Base-by-base conservation (phyloP, 2,797 vertebrate genomes). In the Gadopsis bispinosus region DNA sequence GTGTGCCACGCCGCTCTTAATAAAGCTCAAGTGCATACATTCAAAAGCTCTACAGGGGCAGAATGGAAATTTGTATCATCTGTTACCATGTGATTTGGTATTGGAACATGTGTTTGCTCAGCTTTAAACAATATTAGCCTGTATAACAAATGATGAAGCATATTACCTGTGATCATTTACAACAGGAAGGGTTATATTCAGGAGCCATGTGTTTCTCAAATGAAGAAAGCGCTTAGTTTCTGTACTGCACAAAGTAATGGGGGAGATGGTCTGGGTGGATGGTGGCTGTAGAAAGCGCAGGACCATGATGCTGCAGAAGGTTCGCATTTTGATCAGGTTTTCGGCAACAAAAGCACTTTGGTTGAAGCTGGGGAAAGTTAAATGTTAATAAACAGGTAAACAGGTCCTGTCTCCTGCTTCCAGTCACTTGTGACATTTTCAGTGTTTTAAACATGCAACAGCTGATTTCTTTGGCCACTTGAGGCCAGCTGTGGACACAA, bases 21-120 rank as follows among this genome's bases (percentile, higher is more conserved):
- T 87, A 77, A 87, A 84, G 80, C 72, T 77, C n/a, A 73, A 73
- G 69, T 16, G 69, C 80, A 87, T 87, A 68, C 17, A 85, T 79
- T 83, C 47, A 69, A 65, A n/a, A 33, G 77, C 73, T 81, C 80
- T 76, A 60, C 75, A 65, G 72, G 59, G 41, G 12, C 20, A 54
- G 8, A 68, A 55, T 83, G 81, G 61, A 86, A 65, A 87, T 77
- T 13, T 35, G 64, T 55, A 37, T 88, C 67, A 77, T 88, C 81
- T 88, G 79, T 67, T 82, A 37, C 55, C 22, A 5, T 22, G 61
- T 33, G 83, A 61, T 60, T 73, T 71, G 26, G 37, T 54, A 67
- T 70, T 50, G 51, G 12, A 73, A 73, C 59, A 56, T 75, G 55
- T 59, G 64, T 80, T 75, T 65, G 58, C 33, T 74, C 26, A 66